Evolutionary conservation across 2,888 invertebrate species (phyloP), one percentile per base, ranked within the genome.

Genomic region (Deilephila elpenor): DNA sequence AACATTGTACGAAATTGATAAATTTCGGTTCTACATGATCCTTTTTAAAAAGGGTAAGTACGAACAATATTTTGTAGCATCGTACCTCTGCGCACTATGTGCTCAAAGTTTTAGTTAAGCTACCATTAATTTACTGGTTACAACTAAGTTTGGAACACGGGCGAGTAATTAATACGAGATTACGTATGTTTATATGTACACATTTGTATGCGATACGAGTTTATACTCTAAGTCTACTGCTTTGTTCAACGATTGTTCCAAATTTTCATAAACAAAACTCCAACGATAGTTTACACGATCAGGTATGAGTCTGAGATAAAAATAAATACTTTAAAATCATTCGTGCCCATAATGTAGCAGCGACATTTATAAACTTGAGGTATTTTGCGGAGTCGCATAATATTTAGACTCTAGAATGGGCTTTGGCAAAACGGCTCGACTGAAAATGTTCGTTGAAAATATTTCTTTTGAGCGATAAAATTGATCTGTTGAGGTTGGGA

Each of bases 81-180:
- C 60, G 8, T 29, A 14, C 60, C 17, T 29, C 11, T 60, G 5
- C 25, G 8, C 59, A 11, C 20, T 59, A 59, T 29, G 25, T 29
- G 25, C 25, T 3, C 11, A 17, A 20, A 44, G 20, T 64, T 64
- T 64, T 20, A n/a, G 37, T 64, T 11, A 44, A 64, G 37, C 64
- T 44, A 64, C 44, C 37, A 20, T 64, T 44, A 44, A 64, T 64
- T 64, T 64, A 64, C 64, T 44, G 20, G 44, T 44, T 64, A 37
- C 64, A 44, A 44, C 64, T 20, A 37, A 51, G 25, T 44, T 51
- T 25, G 17, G 17, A 51, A 51, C 67, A 51, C 14, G 67, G 14
- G 51, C 25, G 25, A 51, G 51, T 67, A 25, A 25, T 25, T 67
- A 67, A 51, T 67, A n/a, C 5, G 37, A 20, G 37, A 44, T 44